Conservation (phyloP, 2,888 invertebrate genomes). For the Lasioglossum calceatum region DNA sequence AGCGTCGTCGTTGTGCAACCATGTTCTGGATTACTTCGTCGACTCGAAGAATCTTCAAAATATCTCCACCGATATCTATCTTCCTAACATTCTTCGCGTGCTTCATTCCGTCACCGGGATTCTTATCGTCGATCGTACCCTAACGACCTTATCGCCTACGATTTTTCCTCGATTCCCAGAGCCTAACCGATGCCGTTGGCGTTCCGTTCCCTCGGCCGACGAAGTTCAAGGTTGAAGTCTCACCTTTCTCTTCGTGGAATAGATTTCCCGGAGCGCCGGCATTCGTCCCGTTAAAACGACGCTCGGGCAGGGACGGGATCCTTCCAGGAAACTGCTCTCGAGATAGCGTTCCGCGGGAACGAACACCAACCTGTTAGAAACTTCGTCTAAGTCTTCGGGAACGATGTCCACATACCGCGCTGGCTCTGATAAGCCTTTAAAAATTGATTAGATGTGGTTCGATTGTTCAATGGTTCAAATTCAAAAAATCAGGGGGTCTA, state of each 20-base stretch:
- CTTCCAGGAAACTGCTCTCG: constrained; percentile 39
- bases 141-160: not conserved
- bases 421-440: not conserved
- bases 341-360: constrained; percentile 49
- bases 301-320: constrained; percentile 46
- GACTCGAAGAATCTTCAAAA: not conserved
- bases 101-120: constrained; percentile 20
- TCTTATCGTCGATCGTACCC: constrained; percentile 39
- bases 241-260: not conserved
- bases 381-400: not conserved
- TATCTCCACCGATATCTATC: constrained; percentile 22
- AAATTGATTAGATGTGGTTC: not conserved
- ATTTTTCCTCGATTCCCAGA: constrained; percentile 17
- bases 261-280: constrained; percentile 7
- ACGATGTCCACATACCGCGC: not conserved
- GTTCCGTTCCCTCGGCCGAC: not conserved
- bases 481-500: not conserved
- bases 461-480: not conserved
- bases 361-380: constrained; percentile 16
- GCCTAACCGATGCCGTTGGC: not conserved
- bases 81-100: not conserved
- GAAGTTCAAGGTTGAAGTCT: constrained; percentile 31
- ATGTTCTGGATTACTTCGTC: not conserved
- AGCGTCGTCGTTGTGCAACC: constrained; percentile 41
- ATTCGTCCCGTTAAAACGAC: not conserved